phyloP scores from a whole-genome alignment of 2,797 vertebrate species.

The Xerus rutilus region DNA sequence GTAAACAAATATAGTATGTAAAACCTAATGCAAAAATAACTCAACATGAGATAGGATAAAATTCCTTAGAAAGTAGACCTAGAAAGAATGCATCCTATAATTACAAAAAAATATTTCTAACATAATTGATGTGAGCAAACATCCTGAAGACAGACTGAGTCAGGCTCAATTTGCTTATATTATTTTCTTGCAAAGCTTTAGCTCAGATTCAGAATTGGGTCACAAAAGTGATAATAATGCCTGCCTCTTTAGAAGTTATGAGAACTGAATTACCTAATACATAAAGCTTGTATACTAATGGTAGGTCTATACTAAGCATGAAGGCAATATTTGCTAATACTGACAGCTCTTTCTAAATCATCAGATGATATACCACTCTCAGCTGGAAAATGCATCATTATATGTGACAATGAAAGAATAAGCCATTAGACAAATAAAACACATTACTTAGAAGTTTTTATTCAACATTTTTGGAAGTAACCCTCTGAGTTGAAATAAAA shows the following conservation, averaged over 20 bases:
- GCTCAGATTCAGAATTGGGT: too few relatives aligned
- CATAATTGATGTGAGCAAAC: background rate
- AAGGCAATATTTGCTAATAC: background rate
- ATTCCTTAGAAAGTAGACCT: background rate
- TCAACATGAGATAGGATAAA: background rate
- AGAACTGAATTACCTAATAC: background rate
- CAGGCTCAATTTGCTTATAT: too few relatives aligned
- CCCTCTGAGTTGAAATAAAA: too few relatives aligned
- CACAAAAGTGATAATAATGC: too few relatives aligned
- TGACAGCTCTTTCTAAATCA: background rate
- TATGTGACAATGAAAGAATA: too few relatives aligned
- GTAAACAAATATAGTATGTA: background rate
- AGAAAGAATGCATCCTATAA: background rate
- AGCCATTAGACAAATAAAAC: too few relatives aligned
- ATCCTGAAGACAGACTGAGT: background rate
- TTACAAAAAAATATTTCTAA: slow-evolving; percentile 54
- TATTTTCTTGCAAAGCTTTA: background rate
- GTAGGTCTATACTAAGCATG: too few relatives aligned
- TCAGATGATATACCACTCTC: too few relatives aligned
- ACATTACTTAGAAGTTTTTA: too few relatives aligned
- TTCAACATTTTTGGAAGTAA: too few relatives aligned
- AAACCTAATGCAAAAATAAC: background rate
- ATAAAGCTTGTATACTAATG: too few relatives aligned
- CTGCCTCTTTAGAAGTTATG: background rate
- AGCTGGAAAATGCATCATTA: too few relatives aligned